Conservation (phyloP, 2,113 vertebrate genomes). For the Pantherophis guttatus region DNA sequence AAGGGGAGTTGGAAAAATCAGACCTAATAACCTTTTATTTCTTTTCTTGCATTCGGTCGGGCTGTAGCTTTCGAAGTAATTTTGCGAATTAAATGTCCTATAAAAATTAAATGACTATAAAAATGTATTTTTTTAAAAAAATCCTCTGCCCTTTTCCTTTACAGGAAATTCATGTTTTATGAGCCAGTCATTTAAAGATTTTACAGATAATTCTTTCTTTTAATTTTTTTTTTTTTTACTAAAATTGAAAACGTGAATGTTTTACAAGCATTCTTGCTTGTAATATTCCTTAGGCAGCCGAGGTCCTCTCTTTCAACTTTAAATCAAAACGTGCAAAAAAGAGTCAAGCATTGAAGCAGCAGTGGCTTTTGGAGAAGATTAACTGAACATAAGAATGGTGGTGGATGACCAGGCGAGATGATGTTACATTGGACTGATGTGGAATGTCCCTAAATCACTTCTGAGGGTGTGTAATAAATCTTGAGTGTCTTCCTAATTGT, state of each 20-base stretch:
- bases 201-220: not conserved
- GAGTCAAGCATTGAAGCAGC: not conserved
- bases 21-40: not conserved
- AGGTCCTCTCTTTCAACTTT: not conserved
- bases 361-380: not conserved
- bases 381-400: not conserved
- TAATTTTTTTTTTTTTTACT: not conserved
- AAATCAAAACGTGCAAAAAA: constrained; percentile 1
- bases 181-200: constrained; percentile 8
- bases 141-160: constrained; percentile 18
- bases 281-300: not conserved
- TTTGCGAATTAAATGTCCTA: constrained; percentile 20
- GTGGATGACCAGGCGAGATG: not conserved
- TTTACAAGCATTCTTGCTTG: not conserved
- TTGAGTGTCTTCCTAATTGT: not conserved
- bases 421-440: not conserved
- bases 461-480: not conserved
- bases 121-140: constrained; percentile 8
- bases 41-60: not conserved
- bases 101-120: constrained; percentile 32
- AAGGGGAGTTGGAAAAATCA: not conserved
- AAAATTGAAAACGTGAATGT: not conserved
- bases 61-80: not conserved
- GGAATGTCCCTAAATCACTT: not conserved
- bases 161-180: constrained; percentile 17